Evolutionary conservation across 1,140 invertebrate genomes (phyloP).

Genomic region (Drosophila equinoxialis): DNA sequence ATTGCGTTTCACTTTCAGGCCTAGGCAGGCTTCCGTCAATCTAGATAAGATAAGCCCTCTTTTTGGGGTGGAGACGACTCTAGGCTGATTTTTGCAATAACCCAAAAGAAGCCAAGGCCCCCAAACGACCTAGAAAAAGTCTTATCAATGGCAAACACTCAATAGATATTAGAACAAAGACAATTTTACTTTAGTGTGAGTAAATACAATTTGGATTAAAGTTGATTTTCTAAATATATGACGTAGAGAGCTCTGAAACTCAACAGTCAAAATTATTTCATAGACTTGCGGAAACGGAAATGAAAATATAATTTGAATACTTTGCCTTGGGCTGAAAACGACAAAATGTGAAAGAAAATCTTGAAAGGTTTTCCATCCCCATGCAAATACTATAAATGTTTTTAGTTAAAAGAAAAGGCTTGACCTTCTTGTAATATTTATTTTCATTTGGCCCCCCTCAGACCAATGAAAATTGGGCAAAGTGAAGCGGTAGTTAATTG

Average conservation of each 20-base stretch:
- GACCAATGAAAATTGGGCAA: constrained; percentile 41
- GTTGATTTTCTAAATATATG: too few relatives aligned
- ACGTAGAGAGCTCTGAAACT: too few relatives aligned
- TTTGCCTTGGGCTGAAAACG: too few relatives aligned
- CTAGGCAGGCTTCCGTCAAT: background rate
- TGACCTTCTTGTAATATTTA: constrained; percentile 37
- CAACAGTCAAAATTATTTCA: too few relatives aligned
- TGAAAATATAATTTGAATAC: too few relatives aligned
- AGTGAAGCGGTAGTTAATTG: constrained; percentile 47
- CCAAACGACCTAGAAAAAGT: constrained; percentile 11
- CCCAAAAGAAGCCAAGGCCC: background rate
- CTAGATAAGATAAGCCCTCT: background rate
- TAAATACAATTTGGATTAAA: too few relatives aligned
- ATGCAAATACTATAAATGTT: background rate
- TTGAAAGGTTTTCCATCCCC: too few relatives aligned
- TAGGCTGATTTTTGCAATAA: background rate
- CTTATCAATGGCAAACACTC: constrained; percentile 15
- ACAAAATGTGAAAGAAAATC: too few relatives aligned
- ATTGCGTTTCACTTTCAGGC: constrained; percentile 7
- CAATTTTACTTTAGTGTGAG: background rate
- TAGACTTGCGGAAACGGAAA: too few relatives aligned
- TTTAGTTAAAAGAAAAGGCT: background rate
- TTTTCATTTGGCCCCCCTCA: constrained; percentile 30
- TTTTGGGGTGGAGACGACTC: too few relatives aligned
- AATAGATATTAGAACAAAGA: background rate